Evolutionary conservation across 2,888 invertebrate species (phyloP).

Genomic region (Tetramorium bicarinatum): DNA sequence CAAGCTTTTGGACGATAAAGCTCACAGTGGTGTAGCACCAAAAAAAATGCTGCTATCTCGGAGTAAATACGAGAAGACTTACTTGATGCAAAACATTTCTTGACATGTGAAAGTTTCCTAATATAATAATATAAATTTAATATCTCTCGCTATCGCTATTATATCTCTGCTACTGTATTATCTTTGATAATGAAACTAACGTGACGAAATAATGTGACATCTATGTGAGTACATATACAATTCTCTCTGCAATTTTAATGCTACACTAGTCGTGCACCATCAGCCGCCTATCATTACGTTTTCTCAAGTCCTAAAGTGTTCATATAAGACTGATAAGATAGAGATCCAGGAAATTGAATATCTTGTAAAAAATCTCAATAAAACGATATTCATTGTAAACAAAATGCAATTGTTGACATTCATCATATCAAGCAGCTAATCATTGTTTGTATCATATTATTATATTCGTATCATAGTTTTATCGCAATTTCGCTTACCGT

Average conservation of each 20-base stretch:
- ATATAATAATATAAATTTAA: constrained; percentile 59
- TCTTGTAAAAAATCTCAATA: not conserved
- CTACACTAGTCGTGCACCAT: constrained; percentile 55
- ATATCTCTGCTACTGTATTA: constrained; percentile 63
- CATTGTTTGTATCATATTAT: constrained; percentile 9
- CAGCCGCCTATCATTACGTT: constrained; percentile 31
- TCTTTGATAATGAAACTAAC: constrained; percentile 68
- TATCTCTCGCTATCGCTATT: constrained; percentile 62
- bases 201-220: constrained; percentile 68
- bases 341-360: constrained; percentile 1
- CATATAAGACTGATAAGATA: constrained; percentile 16
- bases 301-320: constrained; percentile 12
- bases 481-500: constrained; percentile 4
- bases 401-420: constrained; percentile 1
- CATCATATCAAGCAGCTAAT: constrained; percentile 5
- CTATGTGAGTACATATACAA: constrained; percentile 64
- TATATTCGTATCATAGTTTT: constrained; percentile 18
- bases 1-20: not conserved
- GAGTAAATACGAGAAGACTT: constrained; percentile 27
- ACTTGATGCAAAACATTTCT: constrained; percentile 38
- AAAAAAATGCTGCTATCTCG: constrained; percentile 16
- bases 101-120: constrained; percentile 28
- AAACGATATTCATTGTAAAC: constrained; percentile 11
- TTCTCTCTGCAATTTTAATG: constrained; percentile 62
- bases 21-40: not conserved